Evolutionary conservation across 2,797 vertebrate genomes (phyloP).

Genomic region (Acomys russatus): DNA sequence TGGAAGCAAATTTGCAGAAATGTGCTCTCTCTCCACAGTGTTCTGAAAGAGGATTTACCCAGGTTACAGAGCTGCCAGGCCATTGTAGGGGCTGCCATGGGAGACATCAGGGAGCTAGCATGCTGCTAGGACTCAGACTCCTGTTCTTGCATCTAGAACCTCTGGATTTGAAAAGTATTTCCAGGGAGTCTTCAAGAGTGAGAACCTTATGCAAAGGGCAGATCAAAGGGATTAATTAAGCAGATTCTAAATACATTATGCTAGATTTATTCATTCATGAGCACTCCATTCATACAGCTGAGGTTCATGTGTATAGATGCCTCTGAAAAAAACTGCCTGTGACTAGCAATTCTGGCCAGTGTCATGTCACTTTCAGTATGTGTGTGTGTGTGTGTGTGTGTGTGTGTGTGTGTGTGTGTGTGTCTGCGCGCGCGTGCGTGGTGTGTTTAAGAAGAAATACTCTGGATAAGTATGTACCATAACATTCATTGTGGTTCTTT

Average conservation of each 20-base stretch:
- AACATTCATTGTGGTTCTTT: neutral
- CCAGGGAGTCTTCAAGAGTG: neutral
- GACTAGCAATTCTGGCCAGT: neutral
- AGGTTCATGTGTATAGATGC: accelerated
- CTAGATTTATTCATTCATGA: neutral
- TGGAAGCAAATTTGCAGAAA: neutral
- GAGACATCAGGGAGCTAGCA: neutral
- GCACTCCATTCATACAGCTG: neutral
- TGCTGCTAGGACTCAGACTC: neutral
- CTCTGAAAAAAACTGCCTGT: neutral
- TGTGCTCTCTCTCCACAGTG: neutral
- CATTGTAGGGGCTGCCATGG: neutral
- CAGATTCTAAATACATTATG: neutral
- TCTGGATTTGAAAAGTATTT: neutral
- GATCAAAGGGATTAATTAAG: too few species aligned
- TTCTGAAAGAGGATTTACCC: neutral
- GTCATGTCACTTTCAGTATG: neutral
- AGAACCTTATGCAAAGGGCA: neutral
- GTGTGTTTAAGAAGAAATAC: neutral
- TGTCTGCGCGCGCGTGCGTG: neutral
- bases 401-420: neutral
- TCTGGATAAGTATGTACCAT: neutral
- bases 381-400: neutral
- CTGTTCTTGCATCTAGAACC: too few species aligned
- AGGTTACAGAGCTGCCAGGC: neutral